Base-by-base conservation (phyloP, 2,113 vertebrate species). In the Telmatochromis bifrenatus region DNA sequence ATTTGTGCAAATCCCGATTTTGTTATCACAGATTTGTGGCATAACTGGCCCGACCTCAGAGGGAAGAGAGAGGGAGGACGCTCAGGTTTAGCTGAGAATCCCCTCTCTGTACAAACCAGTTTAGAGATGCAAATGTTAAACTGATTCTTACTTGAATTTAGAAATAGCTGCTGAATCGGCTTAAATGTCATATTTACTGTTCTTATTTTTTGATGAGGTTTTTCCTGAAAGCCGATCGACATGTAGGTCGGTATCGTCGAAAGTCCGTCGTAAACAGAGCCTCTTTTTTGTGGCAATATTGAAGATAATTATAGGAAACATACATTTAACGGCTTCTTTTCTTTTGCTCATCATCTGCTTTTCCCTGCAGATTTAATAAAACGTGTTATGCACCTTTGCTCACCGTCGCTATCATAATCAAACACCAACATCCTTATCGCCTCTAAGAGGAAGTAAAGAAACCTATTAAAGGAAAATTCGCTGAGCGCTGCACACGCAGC, bases 1-100 rank as follows among this genome's bases (percentile, higher is more conserved):
- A 23, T 73, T 73, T 70, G 65, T 42, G 8, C 13, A 42, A 73
- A 73, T 73, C 13, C 8, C 4, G 12, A 23, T 4, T 39, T 68
- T 68, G 33, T 1, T 14, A 68, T 9, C 4, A 68, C 7, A 70
- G n/a, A 3, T 42, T 1, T 15, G 13, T 26, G 12, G 1, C 21
- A 17, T 45, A 23, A 17, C 39, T 26, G 65, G 21, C 37, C n/a
- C 5, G 65, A 42, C 12, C 12, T 9, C 37, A 9, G 5, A 39
- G 33, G 3, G n/a, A 23, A 42, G n/a, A 2, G 21, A 26, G 37
- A 4, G 58, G 0, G 10, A 1, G n/a, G 7, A 9, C 2, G 37
- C 35, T 42, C 12, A 9, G 35, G 35, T 70, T 42, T 42, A 70
- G 35, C 23, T 23, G 65, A 21, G 12, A 70, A 6, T 4, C 2